Conservation (phyloP, 2,888 invertebrate species). For the Sinohyriopsis cumingii region DNA sequence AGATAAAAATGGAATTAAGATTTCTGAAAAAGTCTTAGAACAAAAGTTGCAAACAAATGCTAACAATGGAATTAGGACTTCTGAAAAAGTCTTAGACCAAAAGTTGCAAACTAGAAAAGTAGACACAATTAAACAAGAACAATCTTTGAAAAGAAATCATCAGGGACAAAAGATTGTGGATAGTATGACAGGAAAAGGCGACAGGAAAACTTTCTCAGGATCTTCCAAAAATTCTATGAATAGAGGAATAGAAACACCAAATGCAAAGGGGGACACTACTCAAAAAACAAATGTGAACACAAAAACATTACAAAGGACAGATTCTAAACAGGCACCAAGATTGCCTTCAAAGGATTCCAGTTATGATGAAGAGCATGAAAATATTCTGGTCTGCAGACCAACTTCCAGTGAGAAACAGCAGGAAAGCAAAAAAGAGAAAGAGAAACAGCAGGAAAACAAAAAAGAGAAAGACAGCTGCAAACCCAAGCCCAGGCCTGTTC, state of each 20-base stretch:
- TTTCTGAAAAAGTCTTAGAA: no score
- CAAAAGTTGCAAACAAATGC: no score
- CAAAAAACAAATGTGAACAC: neutral
- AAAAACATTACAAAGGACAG: neutral
- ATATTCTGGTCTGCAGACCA: conserved; percentile 47
- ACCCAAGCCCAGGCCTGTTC: conserved; percentile 13
- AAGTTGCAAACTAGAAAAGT: no score
- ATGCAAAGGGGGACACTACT: conserved; percentile 1
- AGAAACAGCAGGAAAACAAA: neutral
- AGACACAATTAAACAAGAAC: no score
- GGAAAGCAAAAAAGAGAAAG: conserved; percentile 5
- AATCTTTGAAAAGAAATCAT: no score
- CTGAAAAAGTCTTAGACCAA: no score
- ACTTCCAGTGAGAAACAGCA: conserved; percentile 6
- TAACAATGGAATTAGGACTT: no score
- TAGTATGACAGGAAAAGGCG: neutral
- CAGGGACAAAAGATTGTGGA: no score
- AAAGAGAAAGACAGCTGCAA: conserved; percentile 7
- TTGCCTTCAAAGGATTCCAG: conserved; percentile 14
- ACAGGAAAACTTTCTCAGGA: neutral
- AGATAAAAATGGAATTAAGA: no score
- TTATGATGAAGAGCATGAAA: conserved; percentile 45
- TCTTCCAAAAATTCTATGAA: neutral
- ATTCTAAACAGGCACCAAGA: conserved; percentile 1
- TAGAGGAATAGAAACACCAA: conserved; percentile 10